Percentiles rank a stretch among this genome's conserved stretches.
Evolutionary conservation across 1,140 invertebrate species (phyloP).

Genomic region (Chrysopa pallens): DNA sequence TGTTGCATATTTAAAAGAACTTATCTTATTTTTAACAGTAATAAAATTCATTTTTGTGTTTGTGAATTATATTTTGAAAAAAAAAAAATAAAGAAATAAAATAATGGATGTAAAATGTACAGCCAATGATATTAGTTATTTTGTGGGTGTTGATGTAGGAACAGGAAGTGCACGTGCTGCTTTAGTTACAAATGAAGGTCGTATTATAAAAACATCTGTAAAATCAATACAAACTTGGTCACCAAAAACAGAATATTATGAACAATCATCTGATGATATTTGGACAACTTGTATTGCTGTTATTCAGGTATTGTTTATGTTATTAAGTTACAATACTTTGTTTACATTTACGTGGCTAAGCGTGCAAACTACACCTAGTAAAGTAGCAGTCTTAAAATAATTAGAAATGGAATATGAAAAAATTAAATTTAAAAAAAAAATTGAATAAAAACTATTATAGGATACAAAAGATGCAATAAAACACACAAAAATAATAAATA

Average conservation of each 20-base stretch:
- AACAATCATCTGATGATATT: constrained; percentile 86
- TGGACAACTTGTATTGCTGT: constrained; percentile 54
- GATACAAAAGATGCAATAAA: no score
- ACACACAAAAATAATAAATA: no score
- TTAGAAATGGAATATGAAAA: no score
- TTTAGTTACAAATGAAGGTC: constrained; percentile 46
- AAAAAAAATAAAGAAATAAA: neutral
- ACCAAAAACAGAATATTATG: constrained; percentile 58
- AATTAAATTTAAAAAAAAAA: no score
- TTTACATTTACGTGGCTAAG: no score
- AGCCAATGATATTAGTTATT: constrained; percentile 26
- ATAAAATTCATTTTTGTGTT: no score
- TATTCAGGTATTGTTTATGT: constrained; percentile 47
- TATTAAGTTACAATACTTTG: no score
- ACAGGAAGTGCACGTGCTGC: constrained; percentile 76
- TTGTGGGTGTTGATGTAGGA: constrained; percentile 87
- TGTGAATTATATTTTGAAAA: neutral
- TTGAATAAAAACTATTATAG: no score
- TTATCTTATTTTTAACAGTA: no score
- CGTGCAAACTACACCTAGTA: no score
- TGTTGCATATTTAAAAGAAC: no score
- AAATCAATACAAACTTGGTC: constrained; percentile 60
- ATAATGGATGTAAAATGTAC: neutral
- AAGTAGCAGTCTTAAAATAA: no score
- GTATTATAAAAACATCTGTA: constrained; percentile 40